Conservation (phyloP, 2,113 vertebrate species). For the Solea solea region DNA sequence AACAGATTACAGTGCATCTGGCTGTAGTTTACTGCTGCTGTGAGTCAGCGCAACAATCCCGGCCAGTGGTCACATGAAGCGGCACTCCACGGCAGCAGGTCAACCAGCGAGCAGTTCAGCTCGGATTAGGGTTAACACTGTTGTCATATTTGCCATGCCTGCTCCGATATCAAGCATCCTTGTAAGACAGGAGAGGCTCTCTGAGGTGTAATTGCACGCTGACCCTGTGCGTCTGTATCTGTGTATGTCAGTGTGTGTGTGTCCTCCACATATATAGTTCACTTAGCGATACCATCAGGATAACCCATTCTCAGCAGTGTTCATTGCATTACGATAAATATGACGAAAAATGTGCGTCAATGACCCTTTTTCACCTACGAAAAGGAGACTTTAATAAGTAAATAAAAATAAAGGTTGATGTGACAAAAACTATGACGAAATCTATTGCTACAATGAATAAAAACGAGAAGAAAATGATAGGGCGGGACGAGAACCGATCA, state of each 20-base stretch:
- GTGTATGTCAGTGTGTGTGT: conserved; percentile 3
- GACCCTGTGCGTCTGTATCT: conserved; percentile 51
- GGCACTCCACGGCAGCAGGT: conserved; percentile 33
- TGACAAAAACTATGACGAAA: no score
- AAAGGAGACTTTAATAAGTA: no score
- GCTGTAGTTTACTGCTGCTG: neutral
- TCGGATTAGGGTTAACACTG: conserved; percentile 56
- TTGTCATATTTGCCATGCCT: conserved; percentile 35
- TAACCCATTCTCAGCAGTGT: no score
- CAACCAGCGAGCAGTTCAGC: conserved; percentile 46
- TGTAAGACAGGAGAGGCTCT: conserved; percentile 40
- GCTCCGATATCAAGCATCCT: conserved; percentile 29
- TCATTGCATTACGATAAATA: no score
- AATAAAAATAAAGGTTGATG: no score
- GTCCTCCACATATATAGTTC: neutral
- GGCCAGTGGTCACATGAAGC: conserved; percentile 32
- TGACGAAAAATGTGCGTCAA: no score
- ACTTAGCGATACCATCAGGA: neutral
- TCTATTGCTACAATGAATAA: no score
- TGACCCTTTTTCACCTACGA: no score
- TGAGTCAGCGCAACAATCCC: neutral
- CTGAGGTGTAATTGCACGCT: conserved; percentile 68
- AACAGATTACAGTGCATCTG: neutral
- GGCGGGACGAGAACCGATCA: no score
- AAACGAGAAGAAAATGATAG: no score